A percentile compares a stretch with the other conserved stretches of the same genome.
Evolutionary conservation across 2,888 invertebrate genomes (phyloP).

Genomic region (Pyralis farinalis): DNA sequence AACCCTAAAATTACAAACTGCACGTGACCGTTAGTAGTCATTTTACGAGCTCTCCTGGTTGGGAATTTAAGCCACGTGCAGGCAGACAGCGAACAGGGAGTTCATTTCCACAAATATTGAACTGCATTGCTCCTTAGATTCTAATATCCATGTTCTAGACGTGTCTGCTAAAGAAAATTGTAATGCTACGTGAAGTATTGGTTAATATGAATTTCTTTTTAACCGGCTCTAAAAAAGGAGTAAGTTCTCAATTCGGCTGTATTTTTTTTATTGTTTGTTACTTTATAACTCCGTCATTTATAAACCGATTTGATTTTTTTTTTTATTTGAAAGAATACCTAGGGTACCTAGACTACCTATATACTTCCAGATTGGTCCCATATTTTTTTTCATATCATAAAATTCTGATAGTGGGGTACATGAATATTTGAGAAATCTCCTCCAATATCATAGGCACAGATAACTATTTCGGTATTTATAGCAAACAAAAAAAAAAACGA

Average conservation of each 20-base stretch:
- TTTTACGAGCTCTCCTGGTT: not conserved
- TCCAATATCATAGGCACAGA: too few species aligned
- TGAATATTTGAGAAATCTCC: too few species aligned
- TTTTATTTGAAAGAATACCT: too few species aligned
- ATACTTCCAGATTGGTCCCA: not conserved
- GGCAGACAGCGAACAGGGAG: slow-evolving; percentile 45
- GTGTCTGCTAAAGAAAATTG: not conserved
- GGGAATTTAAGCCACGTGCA: slow-evolving; percentile 51
- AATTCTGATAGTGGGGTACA: too few species aligned
- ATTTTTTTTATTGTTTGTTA: not conserved
- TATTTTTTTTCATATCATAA: too few species aligned
- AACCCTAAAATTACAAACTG: too few species aligned
- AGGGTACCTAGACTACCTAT: too few species aligned
- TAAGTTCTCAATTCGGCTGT: not conserved
- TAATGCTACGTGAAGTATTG: not conserved
- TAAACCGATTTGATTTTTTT: too few species aligned
- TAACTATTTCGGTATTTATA: too few species aligned
- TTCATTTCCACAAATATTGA: slow-evolving; percentile 62
- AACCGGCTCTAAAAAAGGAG: not conserved
- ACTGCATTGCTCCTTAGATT: slow-evolving; percentile 48
- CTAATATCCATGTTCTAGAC: slow-evolving; percentile 28
- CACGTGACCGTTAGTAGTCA: not conserved
- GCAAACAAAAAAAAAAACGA: too few species aligned
- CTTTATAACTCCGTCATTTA: too few species aligned
- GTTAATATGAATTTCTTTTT: too few species aligned